Evolutionary conservation across 2,888 invertebrate genomes (phyloP), one percentile per base, ranked within the genome.

Genomic region (Andrena flavipes): DNA sequence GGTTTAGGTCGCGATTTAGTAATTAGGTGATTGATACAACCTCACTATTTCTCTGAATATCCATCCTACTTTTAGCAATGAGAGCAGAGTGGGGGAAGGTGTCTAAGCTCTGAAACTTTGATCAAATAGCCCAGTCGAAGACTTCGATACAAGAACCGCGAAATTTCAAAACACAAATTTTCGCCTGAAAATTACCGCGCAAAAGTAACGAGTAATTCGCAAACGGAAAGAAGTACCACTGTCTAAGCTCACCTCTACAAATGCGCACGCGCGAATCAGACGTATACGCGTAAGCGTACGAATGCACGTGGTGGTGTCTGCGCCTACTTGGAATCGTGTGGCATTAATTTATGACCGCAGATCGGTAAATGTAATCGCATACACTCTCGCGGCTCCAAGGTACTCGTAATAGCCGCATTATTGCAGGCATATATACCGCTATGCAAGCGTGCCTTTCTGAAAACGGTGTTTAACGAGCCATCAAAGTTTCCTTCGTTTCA

Each of bases 311-410:
- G 30, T 63, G n/a, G 54, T 29, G 63, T 10, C 33, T 42, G 51
- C 48, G 35, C 26, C 20, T 59, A 65, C 80, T 63, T 33, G 64
- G 30, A 73, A 67, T 59, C 64, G 49, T 68, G 16, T 16, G 42
- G 48, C 65, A 35, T 67, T 33, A 60, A 78, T 74, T 64, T 79
- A 78, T 49, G 54, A 26, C 33, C 51, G 63, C 60, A 71, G 56
- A 74, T 84, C 30, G 54, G 60, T 64, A 48, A 64, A 62, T 56
- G 54, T 70, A 64, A 63, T 67, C 56, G 30, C 35, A 42, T 35
- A 20, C 26, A 4, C 26, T 70, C 30, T 42, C 42, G 8, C 42
- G 49, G 20, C 33, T 73, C 29, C 63, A 62, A 64, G 26, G 54
- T 3, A 33, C 26, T 63, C 59, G 64, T 71, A 49, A 51, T 42